A percentile compares a stretch with the other conserved stretches of the same genome.
Evolutionary conservation across 2,797 vertebrate species (phyloP).

Genomic region (Leptatherina wallacei): DNA sequence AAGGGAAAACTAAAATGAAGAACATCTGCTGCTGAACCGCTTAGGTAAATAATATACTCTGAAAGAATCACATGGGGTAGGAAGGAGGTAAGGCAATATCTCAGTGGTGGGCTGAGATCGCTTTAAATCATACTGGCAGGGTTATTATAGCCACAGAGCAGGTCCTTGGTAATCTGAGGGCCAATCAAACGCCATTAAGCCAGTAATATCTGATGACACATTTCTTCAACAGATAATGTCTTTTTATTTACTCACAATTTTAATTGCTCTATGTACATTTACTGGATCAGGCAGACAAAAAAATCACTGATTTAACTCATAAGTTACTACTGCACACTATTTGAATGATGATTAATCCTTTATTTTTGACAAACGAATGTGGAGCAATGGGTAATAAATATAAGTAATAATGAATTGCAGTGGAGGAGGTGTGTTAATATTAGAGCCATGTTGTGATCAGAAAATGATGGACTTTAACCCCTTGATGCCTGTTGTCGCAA

Average conservation of each 20-base stretch:
- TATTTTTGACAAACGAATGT: neutral
- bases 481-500: too few relatives aligned
- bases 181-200: slow-evolving; percentile 15
- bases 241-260: slow-evolving; percentile 8
- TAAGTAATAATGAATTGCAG: neutral
- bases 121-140: slow-evolving; percentile 48
- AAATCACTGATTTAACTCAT: neutral
- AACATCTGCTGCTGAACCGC: slow-evolving; percentile 57
- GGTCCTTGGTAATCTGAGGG: slow-evolving; percentile 27
- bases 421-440: too few relatives aligned
- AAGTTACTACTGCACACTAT: neutral
- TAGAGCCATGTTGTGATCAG: too few relatives aligned
- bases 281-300: neutral
- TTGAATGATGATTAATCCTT: neutral
- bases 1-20: slow-evolving; percentile 35
- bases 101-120: slow-evolving; percentile 47
- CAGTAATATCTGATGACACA: neutral
- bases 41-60: slow-evolving; percentile 60
- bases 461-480: too few relatives aligned
- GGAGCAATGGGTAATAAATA: neutral
- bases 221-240: slow-evolving; percentile 10
- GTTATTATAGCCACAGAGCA: slow-evolving; percentile 41
- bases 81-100: slow-evolving; percentile 49
- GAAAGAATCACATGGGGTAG: slow-evolving; percentile 50
- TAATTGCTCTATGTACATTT: slow-evolving; percentile 1